Evolutionary conservation across 2,797 vertebrate genomes (phyloP).

Genomic region (Tapirus indicus): DNA sequence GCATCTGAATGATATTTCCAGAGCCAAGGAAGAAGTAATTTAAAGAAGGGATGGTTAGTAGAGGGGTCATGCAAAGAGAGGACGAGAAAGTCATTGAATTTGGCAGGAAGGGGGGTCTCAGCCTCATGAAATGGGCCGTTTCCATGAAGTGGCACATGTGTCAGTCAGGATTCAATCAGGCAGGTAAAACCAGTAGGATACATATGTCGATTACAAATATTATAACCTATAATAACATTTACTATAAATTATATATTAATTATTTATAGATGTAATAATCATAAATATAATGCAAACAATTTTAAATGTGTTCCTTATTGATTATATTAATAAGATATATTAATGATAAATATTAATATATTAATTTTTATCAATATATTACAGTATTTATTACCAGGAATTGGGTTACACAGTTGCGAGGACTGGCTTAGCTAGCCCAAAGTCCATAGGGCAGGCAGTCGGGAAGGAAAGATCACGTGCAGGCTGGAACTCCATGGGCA

Average conservation of each 20-base stretch:
- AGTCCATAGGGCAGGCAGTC: neutral
- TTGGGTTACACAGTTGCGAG: neutral
- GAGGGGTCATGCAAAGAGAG: neutral
- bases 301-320: neutral
- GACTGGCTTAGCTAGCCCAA: neutral
- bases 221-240: neutral
- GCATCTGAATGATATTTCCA: neutral
- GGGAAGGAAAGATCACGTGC: neutral
- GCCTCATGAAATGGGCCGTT: neutral
- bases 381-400: neutral
- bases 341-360: neutral
- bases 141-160: neutral
- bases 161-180: neutral
- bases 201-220: neutral
- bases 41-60: neutral
- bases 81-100: neutral
- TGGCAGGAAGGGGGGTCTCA: neutral
- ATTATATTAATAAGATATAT: neutral
- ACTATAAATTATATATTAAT: neutral
- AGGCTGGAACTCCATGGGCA: neutral
- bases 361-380: neutral
- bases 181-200: neutral
- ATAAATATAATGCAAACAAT: neutral
- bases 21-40: neutral
- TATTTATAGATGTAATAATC: neutral